phyloP scores from a whole-genome alignment of 2,113 vertebrate genomes.

The Triplophysa siluroides region DNA sequence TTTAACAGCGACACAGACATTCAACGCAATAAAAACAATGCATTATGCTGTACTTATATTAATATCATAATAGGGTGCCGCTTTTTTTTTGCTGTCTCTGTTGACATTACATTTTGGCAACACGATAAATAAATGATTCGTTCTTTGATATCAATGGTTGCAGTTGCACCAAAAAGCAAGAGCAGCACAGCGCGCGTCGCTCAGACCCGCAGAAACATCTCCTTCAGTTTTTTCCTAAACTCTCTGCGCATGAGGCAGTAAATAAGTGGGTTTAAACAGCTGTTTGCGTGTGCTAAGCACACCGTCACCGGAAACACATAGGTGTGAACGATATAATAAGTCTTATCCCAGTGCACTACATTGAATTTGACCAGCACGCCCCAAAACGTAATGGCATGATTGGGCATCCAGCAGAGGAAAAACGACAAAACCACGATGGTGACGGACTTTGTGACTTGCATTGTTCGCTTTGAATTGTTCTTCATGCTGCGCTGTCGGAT shows the following conservation, averaged over 20 bases:
- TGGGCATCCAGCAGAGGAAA: conserved; percentile 75
- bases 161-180: no score
- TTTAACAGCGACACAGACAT: no score
- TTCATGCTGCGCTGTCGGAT: conserved; percentile 68
- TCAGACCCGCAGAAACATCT: conserved; percentile 61
- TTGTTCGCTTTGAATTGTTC: conserved; percentile 61
- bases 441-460: conserved; percentile 67
- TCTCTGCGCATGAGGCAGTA: conserved; percentile 77
- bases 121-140: no score
- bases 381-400: conserved; percentile 77
- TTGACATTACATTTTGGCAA: no score
- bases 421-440: conserved; percentile 66
- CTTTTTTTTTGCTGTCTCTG: no score
- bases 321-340: conserved; percentile 74
- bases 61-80: no score
- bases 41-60: no score
- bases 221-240: conserved; percentile 69
- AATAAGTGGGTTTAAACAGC: conserved; percentile 78
- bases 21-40: no score
- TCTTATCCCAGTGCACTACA: conserved; percentile 68
- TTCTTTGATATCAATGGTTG: no score
- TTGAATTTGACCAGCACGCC: conserved; percentile 78
- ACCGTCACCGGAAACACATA: conserved; percentile 79
- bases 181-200: no score
- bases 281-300: conserved; percentile 78